A percentile compares a stretch with the other conserved stretches of the same genome.
Conservation (phyloP, 1,140 invertebrate species). For the Ceratina australensis region DNA sequence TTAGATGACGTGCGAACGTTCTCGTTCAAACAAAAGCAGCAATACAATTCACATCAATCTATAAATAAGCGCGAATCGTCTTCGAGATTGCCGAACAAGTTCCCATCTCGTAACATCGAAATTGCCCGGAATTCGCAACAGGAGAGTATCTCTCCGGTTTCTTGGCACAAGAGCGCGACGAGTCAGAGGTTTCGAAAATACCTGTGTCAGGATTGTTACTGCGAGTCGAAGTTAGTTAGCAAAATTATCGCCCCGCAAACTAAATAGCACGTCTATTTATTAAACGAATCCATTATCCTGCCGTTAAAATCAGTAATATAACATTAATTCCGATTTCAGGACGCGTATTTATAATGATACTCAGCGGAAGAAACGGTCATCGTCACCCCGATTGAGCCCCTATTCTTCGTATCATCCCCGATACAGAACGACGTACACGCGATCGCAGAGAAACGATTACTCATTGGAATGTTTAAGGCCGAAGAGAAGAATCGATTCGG, state of each 20-base stretch:
- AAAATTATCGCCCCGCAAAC: too few relatives aligned
- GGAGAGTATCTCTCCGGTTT: not conserved
- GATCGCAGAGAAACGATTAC: not conserved
- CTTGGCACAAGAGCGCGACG: not conserved
- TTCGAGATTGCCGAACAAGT: not conserved
- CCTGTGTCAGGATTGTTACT: not conserved
- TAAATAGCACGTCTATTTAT: too few relatives aligned
- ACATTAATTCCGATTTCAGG: slow-evolving; percentile 3
- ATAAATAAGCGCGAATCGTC: not conserved
- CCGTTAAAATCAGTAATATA: not conserved
- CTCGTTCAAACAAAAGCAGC: not conserved
- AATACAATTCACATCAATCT: not conserved
- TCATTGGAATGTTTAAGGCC: not conserved
- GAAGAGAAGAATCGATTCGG: not conserved
- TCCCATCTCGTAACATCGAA: not conserved
- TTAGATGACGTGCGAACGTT: not conserved
- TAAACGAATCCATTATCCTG: too few relatives aligned
- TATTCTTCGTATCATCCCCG: not conserved
- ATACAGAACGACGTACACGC: not conserved
- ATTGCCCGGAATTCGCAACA: not conserved
- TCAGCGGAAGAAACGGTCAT: not conserved
- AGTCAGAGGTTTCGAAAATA: not conserved
- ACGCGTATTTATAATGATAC: not conserved
- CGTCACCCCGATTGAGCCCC: not conserved
- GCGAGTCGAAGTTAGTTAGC: slow-evolving; percentile 13